These are phyloP conservation scores for Drosophila suboccidentalis DNA, from an alignment of 2,888 invertebrate genomes.

Conservation along the genomic window DNA sequence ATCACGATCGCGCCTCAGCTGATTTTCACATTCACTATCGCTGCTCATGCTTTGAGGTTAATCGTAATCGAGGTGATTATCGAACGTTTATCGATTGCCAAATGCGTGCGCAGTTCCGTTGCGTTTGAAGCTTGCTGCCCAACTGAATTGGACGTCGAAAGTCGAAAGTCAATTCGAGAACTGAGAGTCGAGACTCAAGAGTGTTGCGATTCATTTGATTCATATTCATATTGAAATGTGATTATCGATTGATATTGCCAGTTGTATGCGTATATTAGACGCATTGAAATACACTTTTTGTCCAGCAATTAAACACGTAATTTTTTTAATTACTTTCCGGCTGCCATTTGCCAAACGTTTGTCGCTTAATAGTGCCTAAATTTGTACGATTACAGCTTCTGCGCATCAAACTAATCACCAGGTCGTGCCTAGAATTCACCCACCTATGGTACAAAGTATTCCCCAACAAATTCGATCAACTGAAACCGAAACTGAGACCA, in stretches of 20 bases:
- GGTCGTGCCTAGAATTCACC: slow-evolving; percentile 57
- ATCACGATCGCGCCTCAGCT: slow-evolving; percentile 71
- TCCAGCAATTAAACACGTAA: slow-evolving; percentile 59
- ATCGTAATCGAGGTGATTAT: slow-evolving; percentile 38
- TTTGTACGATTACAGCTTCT: slow-evolving; percentile 67
- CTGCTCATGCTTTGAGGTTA: slow-evolving; percentile 39
- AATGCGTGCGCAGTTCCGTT: slow-evolving; percentile 46
- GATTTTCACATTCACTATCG: slow-evolving; percentile 50
- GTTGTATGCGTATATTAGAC: slow-evolving; percentile 4
- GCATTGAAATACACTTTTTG: slow-evolving; percentile 12
- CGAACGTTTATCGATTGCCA: slow-evolving; percentile 45
- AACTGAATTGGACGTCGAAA: slow-evolving; percentile 51
- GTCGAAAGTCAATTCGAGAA: background rate
- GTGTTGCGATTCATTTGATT: slow-evolving; percentile 15
- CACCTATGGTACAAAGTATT: background rate
- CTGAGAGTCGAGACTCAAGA: slow-evolving; percentile 1
- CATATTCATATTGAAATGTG: slow-evolving; percentile 41
- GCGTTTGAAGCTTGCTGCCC: slow-evolving; percentile 51
- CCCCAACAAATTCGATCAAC: slow-evolving; percentile 2
- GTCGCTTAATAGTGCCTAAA: slow-evolving; percentile 72
- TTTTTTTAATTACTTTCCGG: slow-evolving; percentile 59
- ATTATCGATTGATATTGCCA: slow-evolving; percentile 51
- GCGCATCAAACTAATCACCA: slow-evolving; percentile 62
- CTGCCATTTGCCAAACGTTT: slow-evolving; percentile 42
- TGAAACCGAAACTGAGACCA: slow-evolving; percentile 23